Evolutionary conservation across 2,797 vertebrate genomes (phyloP), one percentile per base, ranked within the genome.

Genomic region (Melanotaenia nigrans): DNA sequence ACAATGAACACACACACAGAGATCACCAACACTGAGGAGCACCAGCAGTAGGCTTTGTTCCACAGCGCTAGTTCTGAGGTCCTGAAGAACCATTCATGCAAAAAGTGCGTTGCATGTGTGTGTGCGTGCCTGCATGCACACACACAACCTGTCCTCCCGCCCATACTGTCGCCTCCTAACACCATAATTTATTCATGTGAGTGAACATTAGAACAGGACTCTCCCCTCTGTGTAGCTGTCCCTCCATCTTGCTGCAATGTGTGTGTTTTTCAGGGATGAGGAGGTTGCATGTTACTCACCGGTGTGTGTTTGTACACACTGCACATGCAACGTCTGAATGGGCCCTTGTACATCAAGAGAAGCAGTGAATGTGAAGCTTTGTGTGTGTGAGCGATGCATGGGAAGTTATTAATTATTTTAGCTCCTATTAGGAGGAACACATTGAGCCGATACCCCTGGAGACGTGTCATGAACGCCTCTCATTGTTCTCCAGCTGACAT

Each of bases 131-230:
- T 33, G 9, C 18, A 4, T 32, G n/a, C 51, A 30, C 36, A 57
- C 10, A 59, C 54, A 47, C 5, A 9, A 79, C 59, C 40, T 42
- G 36, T 75, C 82, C 76, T 85, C 77, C 83, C 65, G 73, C 67
- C 81, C 76, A 82, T 81, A 86, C 87, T 78, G 86, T 86, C 82
- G 65, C 89, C 88, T 89, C 87, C 83, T 83, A 85, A 86, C 86
- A 81, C 77, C 84, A 88, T 89, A 87, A 89, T 81, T 87, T 89
- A 90, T 90, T 91, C 80, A 89, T 90, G 92, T 80, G 89, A 87
- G 85, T 81, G 84, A 92, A 89, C 87, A 89, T 91, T 90, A 88
- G 84, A 90, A 75, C 78, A 75, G 85, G 89, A 80, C 79, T 85
- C 77, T 84, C 74, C 32, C 76, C 81, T 83, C 76, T 54, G 10